Percentiles rank a stretch among this genome's conserved stretches.
Conservation (phyloP, 2,888 invertebrate genomes). For the Tetranychus piercei region DNA sequence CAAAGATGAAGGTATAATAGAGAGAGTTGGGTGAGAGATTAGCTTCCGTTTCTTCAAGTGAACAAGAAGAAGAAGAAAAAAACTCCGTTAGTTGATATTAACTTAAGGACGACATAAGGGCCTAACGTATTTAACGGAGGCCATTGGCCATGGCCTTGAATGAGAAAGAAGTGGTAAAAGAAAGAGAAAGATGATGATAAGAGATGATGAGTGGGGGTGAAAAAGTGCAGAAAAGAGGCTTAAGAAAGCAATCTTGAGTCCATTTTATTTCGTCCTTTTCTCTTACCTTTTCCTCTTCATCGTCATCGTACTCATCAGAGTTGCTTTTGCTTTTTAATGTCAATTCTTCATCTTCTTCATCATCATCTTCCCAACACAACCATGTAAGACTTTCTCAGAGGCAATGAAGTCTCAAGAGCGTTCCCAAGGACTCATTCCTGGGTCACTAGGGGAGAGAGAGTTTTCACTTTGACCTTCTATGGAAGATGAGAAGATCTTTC, state of each 20-base stretch:
- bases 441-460: not conserved
- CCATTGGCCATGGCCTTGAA: slow-evolving; percentile 3
- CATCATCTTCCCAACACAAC: not conserved
- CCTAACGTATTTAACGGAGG: not conserved
- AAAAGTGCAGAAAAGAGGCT: not conserved
- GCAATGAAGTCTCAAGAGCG: not conserved
- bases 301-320: not conserved
- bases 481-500: slow-evolving; percentile 1
- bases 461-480: not conserved
- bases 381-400: not conserved
- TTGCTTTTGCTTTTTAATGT: not conserved
- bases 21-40: slow-evolving; percentile 6
- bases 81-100: not conserved
- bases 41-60: not conserved
- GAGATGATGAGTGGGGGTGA: not conserved
- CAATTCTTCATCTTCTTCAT: not conserved
- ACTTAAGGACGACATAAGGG: not conserved
- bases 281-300: not conserved
- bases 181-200: not conserved
- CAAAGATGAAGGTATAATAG: not conserved
- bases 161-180: not conserved
- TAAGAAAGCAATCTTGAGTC: not conserved
- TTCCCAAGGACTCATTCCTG: not conserved
- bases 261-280: not conserved
- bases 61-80: not conserved